Percentiles rank a stretch among this genome's conserved stretches.
Conservation (phyloP, 2,888 invertebrate species). For the Sinodicranocentrus sp. region DNA sequence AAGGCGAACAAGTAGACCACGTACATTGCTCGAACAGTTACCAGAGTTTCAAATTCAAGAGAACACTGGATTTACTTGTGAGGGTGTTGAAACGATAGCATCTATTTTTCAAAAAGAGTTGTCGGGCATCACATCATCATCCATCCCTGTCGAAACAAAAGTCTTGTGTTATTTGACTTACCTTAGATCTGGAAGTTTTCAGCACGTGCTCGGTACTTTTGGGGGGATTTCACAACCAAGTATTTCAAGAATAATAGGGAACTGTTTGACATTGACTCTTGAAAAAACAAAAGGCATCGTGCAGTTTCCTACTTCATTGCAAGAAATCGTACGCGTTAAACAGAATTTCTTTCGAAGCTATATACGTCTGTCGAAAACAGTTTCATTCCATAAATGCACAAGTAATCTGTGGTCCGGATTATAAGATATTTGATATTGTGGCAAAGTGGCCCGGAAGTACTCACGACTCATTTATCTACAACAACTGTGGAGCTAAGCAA, state of each 20-base stretch:
- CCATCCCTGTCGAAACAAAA: conserved; percentile 54
- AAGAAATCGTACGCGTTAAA: conserved; percentile 8
- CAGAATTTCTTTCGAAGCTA: conserved; percentile 41
- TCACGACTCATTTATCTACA: conserved; percentile 72
- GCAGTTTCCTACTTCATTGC: not conserved
- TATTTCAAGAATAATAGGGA: conserved; percentile 31
- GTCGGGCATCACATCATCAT: not conserved
- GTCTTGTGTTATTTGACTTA: conserved; percentile 27
- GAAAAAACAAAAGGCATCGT: not conserved
- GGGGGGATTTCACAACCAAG: conserved; percentile 38
- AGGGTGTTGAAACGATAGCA: conserved; percentile 16
- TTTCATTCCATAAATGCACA: conserved; percentile 76
- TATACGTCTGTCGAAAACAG: conserved; percentile 72
- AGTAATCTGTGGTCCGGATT: conserved; percentile 63
- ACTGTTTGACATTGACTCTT: not conserved
- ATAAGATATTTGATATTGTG: conserved; percentile 63
- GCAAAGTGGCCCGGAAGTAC: conserved; percentile 74
- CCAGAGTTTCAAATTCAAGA: conserved; percentile 17
- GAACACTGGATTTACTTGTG: conserved; percentile 9
- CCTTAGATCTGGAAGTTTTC: conserved; percentile 42
- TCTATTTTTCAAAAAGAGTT: conserved; percentile 14
- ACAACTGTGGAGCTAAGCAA: conserved; percentile 24
- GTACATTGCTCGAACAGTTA: conserved; percentile 26
- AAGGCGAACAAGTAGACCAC: not conserved
- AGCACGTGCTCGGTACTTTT: conserved; percentile 25